A percentile compares a stretch with the other conserved stretches of the same genome.
Evolutionary conservation across 2,797 vertebrate genomes (phyloP).

Genomic region (Toxotes lorentzi): DNA sequence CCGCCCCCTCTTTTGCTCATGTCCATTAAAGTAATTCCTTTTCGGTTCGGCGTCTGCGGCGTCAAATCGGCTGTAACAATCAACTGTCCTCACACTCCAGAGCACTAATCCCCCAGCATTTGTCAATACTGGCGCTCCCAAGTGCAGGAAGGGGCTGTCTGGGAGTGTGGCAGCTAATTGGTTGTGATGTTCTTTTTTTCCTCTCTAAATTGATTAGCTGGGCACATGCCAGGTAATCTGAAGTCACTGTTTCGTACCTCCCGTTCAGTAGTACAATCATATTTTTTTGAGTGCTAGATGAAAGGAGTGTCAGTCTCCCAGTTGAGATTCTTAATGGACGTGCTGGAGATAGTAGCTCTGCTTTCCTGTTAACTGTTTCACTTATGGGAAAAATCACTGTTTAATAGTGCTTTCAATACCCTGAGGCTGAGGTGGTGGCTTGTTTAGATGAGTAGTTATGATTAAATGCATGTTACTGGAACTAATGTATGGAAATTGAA

Average conservation of each 20-base stretch:
- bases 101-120: constrained; percentile 76
- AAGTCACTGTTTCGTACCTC: constrained; percentile 13
- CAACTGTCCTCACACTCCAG: constrained; percentile 79
- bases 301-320: constrained; percentile 44
- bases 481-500: constrained; percentile 19
- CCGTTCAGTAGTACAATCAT: constrained; percentile 5
- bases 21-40: constrained; percentile 76
- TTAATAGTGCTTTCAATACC: constrained; percentile 19
- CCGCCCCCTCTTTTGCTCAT: constrained; percentile 54
- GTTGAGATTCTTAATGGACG: constrained; percentile 39
- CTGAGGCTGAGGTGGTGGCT: neutral
- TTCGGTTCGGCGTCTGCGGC: constrained; percentile 53
- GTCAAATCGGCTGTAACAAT: constrained; percentile 80
- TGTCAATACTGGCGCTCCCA: constrained; percentile 70
- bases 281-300: constrained; percentile 42
- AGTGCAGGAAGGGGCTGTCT: constrained; percentile 65
- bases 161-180: constrained; percentile 76
- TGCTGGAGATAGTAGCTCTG: neutral
- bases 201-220: constrained; percentile 75
- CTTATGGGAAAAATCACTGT: constrained; percentile 43
- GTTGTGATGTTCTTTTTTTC: constrained; percentile 66
- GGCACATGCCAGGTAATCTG: constrained; percentile 50
- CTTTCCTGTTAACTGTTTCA: constrained; percentile 28
- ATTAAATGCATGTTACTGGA: constrained; percentile 35
- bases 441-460: constrained; percentile 28